Base-by-base conservation (phyloP, 2,113 vertebrate species). In the Nerophis ophidion region DNA sequence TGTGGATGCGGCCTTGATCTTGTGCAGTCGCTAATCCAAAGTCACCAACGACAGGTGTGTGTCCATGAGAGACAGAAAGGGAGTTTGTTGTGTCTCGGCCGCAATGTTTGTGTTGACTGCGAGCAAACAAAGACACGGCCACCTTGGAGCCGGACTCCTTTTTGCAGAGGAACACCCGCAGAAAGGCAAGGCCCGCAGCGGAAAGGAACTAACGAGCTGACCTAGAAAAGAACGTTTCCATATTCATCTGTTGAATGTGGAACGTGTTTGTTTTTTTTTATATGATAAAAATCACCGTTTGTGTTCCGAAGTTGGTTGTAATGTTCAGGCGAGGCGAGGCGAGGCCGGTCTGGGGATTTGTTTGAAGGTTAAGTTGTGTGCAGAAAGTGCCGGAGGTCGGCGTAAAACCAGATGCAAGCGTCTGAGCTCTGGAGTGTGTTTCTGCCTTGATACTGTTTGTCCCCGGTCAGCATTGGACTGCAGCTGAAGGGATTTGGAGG, bases 61-160 rank as follows among this genome's bases (percentile, higher is more conserved):
- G n/a, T n/a, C n/a, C n/a, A n/a, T n/a, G n/a, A n/a, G n/a, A n/a
- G n/a, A n/a, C n/a, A n/a, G n/a, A n/a, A n/a, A n/a, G n/a, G n/a
- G n/a, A n/a, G n/a, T n/a, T n/a, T n/a, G n/a, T n/a, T n/a, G n/a
- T n/a, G n/a, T n/a, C n/a, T n/a, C n/a, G n/a, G n/a, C n/a, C n/a
- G n/a, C n/a, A n/a, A n/a, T n/a, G n/a, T n/a, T n/a, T n/a, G n/a
- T n/a, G 55, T 15, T 19, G 42, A 48, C 60, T 65, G 54, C 40
- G 36, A 62, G 16, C 48, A 61, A 59, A 58, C 53, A 65, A 38
- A 26, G 14, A 35, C 13, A 35, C 26, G 44, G 16, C 42, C 17
- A 57, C 56, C 42, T 19, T 33, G 42, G 44, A 34, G 54, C 54
- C 42, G 5, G 7, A 9, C 52, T 38, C n/a, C 17, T 40, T n/a